Percentiles rank a stretch among this genome's conserved stretches.
These are phyloP conservation scores for Diplolepis rosae DNA, from an alignment of 2,888 invertebrate species.

Conservation along the genomic window DNA sequence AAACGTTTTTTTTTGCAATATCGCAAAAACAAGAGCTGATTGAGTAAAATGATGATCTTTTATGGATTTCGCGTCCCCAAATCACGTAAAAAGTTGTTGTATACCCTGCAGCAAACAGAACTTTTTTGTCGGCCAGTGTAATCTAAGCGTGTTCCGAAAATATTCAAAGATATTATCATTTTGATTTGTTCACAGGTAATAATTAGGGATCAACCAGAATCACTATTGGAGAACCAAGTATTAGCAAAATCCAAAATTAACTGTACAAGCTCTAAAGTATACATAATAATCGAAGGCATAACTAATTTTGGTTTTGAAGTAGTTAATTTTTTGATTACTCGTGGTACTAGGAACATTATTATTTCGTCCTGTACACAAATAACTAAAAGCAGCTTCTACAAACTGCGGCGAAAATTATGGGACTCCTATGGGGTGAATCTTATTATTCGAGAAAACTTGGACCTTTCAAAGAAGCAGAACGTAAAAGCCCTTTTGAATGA, in stretches of 20 bases:
- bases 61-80: too few relatives aligned
- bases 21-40: too few relatives aligned
- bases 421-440: conserved; percentile 37
- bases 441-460: conserved; percentile 30
- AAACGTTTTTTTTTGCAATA: too few relatives aligned
- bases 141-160: too few relatives aligned
- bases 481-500: conserved; percentile 41
- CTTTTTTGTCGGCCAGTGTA: too few relatives aligned
- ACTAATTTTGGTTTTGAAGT: conserved; percentile 75
- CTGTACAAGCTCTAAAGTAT: conserved; percentile 73
- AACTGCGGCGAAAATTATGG: conserved; percentile 40
- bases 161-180: too few relatives aligned
- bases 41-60: too few relatives aligned
- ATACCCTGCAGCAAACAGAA: too few relatives aligned
- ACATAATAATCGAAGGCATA: conserved; percentile 84
- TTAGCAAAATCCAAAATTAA: conserved; percentile 73
- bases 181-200: conserved; percentile 42
- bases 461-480: conserved; percentile 34
- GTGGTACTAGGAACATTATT: conserved; percentile 44
- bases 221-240: conserved; percentile 11
- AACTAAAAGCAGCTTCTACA: conserved; percentile 31
- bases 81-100: too few relatives aligned
- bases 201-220: conserved; percentile 52
- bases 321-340: conserved; percentile 42
- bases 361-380: conserved; percentile 34